Base-by-base conservation (phyloP, 2,888 invertebrate species). In the Drosophila helvetica region DNA sequence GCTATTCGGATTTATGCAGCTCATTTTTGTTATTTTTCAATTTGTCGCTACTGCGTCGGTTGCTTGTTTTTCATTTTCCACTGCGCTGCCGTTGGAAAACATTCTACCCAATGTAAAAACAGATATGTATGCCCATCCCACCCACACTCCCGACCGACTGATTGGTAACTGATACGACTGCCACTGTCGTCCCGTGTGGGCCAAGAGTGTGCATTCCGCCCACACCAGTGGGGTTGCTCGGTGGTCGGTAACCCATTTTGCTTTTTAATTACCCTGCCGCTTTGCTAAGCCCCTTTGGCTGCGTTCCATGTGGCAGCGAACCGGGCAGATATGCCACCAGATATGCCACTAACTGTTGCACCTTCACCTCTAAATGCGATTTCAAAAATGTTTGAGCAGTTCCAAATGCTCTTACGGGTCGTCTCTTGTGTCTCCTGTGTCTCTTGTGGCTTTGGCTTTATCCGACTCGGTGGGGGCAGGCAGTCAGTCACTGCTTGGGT, bases 381-480 rank as follows among this genome's bases (percentile, higher is more conserved):
- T 85, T 86, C 75, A 54, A 87, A 88, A 88, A 80, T 79, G 86
- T 86, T 70, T 88, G 86, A 78, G 79, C 84, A 86, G 84, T 83
- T 88, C 72, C 77, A 72, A 80, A 84, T 83, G 84, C 77, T 76
- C 86, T 79, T 85, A 80, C 59, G 55, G 61, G 63, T 63, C 61
- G 47, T 3, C 48, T 62, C 62, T 25, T 33, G 38, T 15, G 17
- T 3, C 48, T 62, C 62, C 18, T 33, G 38, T 15, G 17, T 33
- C 15, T 18, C 6, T 15, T 15, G 19, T 12, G 61, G 46, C 33
- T 38, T 42, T 43, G 64, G 46, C 64, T 33, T 12, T 33, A 12
- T 2, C 33, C 12, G 33, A 33, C 15, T 33, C 33, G 33, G 5
- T 19, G 38, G 38, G 47, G 70, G 30, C 33, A 33, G 33, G 12